Percentiles rank a stretch among this genome's conserved stretches.
These are phyloP conservation scores for Hoplodrina blanda DNA, from an alignment of 2,888 invertebrate species.

Conservation along the genomic window DNA sequence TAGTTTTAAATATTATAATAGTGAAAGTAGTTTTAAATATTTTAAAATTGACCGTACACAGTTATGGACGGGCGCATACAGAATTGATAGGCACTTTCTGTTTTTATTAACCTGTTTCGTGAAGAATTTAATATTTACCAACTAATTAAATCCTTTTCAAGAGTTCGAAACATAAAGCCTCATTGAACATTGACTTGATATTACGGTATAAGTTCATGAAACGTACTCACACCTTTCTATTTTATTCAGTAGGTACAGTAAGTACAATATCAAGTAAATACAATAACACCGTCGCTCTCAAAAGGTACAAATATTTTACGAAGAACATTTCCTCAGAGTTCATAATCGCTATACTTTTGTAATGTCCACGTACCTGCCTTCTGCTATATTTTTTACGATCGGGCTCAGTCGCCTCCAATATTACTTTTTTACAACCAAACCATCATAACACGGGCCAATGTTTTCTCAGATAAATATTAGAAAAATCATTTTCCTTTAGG, in stretches of 20 bases:
- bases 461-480: slow-evolving; percentile 73
- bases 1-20: too few relatives aligned
- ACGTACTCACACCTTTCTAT: slow-evolving; percentile 5
- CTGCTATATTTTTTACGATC: slow-evolving; percentile 76
- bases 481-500: slow-evolving; percentile 69
- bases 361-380: slow-evolving; percentile 71
- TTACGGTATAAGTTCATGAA: slow-evolving; percentile 9
- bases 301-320: slow-evolving; percentile 59
- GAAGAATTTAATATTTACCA: too few relatives aligned
- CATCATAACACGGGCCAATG: slow-evolving; percentile 73
- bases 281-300: slow-evolving; percentile 36
- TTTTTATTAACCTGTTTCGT: too few relatives aligned
- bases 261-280: slow-evolving; percentile 29
- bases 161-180: not conserved
- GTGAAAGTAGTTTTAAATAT: slow-evolving; percentile 19
- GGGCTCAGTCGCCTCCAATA: slow-evolving; percentile 72
- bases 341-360: slow-evolving; percentile 59
- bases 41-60: not conserved
- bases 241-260: slow-evolving; percentile 12
- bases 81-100: too few relatives aligned
- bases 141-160: too few relatives aligned
- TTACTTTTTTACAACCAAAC: slow-evolving; percentile 78
- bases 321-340: slow-evolving; percentile 44
- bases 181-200: too few relatives aligned
- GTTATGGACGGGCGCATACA: too few relatives aligned